Evolutionary conservation across 2,888 invertebrate genomes (phyloP).

Genomic region (Neria commutata): DNA sequence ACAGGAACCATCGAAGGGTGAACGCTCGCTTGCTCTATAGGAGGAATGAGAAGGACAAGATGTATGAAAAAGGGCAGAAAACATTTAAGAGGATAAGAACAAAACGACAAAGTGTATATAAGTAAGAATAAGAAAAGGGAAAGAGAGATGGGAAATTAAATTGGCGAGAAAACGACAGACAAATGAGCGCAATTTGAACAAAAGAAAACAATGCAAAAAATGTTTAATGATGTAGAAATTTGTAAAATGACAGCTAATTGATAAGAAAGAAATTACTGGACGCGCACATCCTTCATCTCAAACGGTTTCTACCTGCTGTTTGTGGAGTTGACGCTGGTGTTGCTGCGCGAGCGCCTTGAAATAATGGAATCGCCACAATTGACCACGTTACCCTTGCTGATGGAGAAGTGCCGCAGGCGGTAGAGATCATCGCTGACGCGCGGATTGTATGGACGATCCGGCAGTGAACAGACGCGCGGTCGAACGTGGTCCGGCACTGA

Average conservation of each 20-base stretch:
- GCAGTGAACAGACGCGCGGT: constrained; percentile 82
- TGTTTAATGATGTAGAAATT: too few relatives aligned
- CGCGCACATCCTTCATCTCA: not conserved
- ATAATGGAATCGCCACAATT: constrained; percentile 91
- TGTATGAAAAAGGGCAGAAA: too few relatives aligned
- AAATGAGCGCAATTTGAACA: too few relatives aligned
- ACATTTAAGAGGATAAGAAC: not conserved
- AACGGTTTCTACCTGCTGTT: constrained; percentile 73
- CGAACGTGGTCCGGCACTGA: constrained; percentile 83
- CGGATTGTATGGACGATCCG: constrained; percentile 87
- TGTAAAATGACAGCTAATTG: too few relatives aligned
- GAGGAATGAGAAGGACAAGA: too few relatives aligned
- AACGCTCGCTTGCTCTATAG: constrained; percentile 77
- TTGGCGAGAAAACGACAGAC: too few relatives aligned
- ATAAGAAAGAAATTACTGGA: not conserved
- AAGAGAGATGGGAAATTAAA: not conserved
- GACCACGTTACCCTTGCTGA: constrained; percentile 85
- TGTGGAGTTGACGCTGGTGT: constrained; percentile 86
- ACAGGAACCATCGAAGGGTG: constrained; percentile 86
- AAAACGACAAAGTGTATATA: not conserved
- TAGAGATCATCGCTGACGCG: constrained; percentile 83
- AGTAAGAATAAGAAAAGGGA: not conserved
- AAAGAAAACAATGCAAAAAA: too few relatives aligned
- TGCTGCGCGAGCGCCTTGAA: constrained; percentile 81
- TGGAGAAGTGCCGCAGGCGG: constrained; percentile 82